Percentiles rank a stretch among this genome's conserved stretches.
phyloP scores from a whole-genome alignment of 2,113 vertebrate genomes.

The Oreochromis niloticus region DNA sequence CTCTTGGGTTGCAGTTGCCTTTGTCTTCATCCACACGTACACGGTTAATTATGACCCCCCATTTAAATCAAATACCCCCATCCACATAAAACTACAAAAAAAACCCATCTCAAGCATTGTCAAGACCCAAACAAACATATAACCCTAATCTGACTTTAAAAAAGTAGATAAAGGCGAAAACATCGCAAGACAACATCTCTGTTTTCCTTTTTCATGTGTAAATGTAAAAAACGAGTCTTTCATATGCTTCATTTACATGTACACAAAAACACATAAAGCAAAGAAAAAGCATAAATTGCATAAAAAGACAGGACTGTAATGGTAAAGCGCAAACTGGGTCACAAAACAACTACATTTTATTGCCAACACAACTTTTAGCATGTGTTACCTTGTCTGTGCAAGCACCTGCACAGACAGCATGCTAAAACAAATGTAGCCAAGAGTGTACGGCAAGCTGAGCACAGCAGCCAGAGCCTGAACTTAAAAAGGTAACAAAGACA shows the following conservation, averaged over 20 bases:
- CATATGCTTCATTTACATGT: background rate
- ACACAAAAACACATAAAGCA: background rate
- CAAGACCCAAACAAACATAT: background rate
- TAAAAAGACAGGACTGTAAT: background rate
- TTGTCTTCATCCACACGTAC: background rate
- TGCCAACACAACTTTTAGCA: background rate
- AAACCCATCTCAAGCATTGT: accelerated
- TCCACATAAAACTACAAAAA: background rate
- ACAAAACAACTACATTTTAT: background rate
- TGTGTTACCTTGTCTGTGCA: background rate
- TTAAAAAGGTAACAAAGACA: background rate
- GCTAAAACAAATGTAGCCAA: background rate
- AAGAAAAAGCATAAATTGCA: background rate
- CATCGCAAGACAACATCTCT: background rate
- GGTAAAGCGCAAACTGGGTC: background rate
- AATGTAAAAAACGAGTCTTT: background rate
- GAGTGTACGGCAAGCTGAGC: background rate
- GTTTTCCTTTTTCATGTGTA: background rate
- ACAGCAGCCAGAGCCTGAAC: background rate
- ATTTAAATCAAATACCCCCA: background rate
- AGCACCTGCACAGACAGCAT: background rate
- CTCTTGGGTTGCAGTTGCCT: background rate
- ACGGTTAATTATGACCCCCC: background rate
- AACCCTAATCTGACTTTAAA: background rate
- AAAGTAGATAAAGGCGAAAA: background rate